A percentile compares a stretch with the other conserved stretches of the same genome.
Evolutionary conservation across 92 coral and sea anemone species (phyloP).

Genomic region (Meandrina meandrites): DNA sequence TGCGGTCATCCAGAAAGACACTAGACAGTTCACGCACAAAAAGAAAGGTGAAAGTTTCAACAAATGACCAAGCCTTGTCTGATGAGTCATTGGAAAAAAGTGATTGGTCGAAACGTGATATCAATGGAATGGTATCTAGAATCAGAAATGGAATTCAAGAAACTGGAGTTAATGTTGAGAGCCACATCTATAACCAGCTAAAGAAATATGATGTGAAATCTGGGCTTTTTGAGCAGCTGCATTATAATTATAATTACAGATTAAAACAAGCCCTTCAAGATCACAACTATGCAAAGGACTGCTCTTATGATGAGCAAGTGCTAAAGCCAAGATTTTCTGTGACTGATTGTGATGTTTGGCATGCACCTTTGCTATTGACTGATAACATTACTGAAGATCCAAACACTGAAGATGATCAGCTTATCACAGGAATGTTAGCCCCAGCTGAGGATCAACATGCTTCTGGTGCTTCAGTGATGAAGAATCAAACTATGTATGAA

Average conservation of each 20-base stretch:
- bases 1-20: conserved; percentile 28
- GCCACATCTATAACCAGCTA: conserved; percentile 38
- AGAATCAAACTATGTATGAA: conserved; percentile 52
- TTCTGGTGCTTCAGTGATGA: not conserved
- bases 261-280: conserved; percentile 49
- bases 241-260: conserved; percentile 40
- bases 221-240: conserved; percentile 53
- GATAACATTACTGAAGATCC: conserved; percentile 29
- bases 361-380: conserved; percentile 41
- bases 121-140: conserved; percentile 49
- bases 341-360: conserved; percentile 49
- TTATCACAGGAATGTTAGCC: conserved; percentile 18
- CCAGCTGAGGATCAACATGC: conserved; percentile 12
- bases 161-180: conserved; percentile 41
- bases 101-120: conserved; percentile 61
- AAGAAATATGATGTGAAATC: conserved; percentile 30
- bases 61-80: conserved; percentile 28
- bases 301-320: conserved; percentile 37
- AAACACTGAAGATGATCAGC: not conserved
- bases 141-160: conserved; percentile 41
- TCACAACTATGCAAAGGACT: conserved; percentile 55
- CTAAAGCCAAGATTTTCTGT: conserved; percentile 40
- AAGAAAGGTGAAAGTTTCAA: conserved; percentile 23
- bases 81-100: conserved; percentile 36
- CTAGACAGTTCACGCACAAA: conserved; percentile 24